Conservation (phyloP, 2,888 invertebrate genomes). For the Patella caerulea region DNA sequence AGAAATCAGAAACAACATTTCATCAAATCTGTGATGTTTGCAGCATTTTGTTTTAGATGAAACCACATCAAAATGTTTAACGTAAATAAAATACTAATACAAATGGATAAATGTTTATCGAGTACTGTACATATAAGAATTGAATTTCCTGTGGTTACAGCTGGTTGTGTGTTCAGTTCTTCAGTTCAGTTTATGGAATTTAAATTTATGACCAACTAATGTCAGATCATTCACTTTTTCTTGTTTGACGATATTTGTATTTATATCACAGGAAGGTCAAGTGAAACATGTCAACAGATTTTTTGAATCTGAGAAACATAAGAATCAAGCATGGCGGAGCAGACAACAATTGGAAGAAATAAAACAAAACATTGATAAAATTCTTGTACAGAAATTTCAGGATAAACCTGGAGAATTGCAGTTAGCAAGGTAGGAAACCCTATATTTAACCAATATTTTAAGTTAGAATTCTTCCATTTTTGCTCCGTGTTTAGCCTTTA, state of each 20-base stretch:
- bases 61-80: too few relatives aligned
- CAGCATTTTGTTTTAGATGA: too few relatives aligned
- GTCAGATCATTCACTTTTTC: too few relatives aligned
- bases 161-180: too few relatives aligned
- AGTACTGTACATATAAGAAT: too few relatives aligned
- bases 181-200: too few relatives aligned
- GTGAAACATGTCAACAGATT: slow-evolving; percentile 48
- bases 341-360: slow-evolving; percentile 46
- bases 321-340: slow-evolving; percentile 48
- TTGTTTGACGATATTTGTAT: background rate
- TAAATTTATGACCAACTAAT: too few relatives aligned
- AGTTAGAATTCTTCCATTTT: background rate
- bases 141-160: too few relatives aligned
- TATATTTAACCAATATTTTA: background rate
- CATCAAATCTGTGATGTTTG: too few relatives aligned
- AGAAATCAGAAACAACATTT: too few relatives aligned
- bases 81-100: too few relatives aligned
- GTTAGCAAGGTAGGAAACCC: slow-evolving; percentile 45
- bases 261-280: slow-evolving; percentile 48
- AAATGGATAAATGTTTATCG: too few relatives aligned
- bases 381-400: slow-evolving; percentile 43
- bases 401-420: slow-evolving; percentile 48
- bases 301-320: slow-evolving; percentile 54
- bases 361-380: slow-evolving; percentile 42
- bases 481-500: background rate